Conservation (phyloP, 1,140 invertebrate species). For the Drosophila tani region DNA sequence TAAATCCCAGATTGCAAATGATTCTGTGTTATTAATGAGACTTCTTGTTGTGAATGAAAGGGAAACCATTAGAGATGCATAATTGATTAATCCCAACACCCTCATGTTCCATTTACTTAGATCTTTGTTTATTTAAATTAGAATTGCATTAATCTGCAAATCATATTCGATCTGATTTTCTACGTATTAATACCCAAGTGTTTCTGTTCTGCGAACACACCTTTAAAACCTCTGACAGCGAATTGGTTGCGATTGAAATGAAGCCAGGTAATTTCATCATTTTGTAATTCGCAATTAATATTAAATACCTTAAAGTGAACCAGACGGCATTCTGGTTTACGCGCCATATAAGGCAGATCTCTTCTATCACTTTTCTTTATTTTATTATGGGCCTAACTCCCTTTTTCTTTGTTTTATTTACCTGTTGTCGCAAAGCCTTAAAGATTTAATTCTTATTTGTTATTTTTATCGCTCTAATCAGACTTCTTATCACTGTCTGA, state of each 20-base stretch:
- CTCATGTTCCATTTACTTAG: neutral
- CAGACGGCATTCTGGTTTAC: constrained; percentile 56
- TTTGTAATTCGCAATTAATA: constrained; percentile 56
- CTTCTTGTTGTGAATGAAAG: constrained; percentile 9
- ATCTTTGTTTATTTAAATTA: constrained; percentile 16
- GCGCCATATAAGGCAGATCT: constrained; percentile 11
- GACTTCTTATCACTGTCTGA: constrained; percentile 8
- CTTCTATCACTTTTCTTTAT: neutral
- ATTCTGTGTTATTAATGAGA: constrained; percentile 16
- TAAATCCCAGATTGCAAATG: constrained; percentile 35
- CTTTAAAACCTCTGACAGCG: constrained; percentile 5
- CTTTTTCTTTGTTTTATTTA: neutral
- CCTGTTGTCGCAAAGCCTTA: neutral
- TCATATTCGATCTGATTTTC: constrained; percentile 20
- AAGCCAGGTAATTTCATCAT: constrained; percentile 71
- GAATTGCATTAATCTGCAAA: constrained; percentile 1
- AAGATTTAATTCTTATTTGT: neutral
- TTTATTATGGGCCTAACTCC: neutral
- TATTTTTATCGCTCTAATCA: neutral
- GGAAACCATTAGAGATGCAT: constrained; percentile 10
- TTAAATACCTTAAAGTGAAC: constrained; percentile 44
- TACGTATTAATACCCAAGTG: constrained; percentile 1
- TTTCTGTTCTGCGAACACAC: constrained; percentile 23
- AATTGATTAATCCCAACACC: constrained; percentile 26
- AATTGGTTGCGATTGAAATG: constrained; percentile 59